A percentile compares a stretch with the other conserved stretches of the same genome.
Conservation (phyloP, 2,888 invertebrate genomes). For the Lottia scabra region DNA sequence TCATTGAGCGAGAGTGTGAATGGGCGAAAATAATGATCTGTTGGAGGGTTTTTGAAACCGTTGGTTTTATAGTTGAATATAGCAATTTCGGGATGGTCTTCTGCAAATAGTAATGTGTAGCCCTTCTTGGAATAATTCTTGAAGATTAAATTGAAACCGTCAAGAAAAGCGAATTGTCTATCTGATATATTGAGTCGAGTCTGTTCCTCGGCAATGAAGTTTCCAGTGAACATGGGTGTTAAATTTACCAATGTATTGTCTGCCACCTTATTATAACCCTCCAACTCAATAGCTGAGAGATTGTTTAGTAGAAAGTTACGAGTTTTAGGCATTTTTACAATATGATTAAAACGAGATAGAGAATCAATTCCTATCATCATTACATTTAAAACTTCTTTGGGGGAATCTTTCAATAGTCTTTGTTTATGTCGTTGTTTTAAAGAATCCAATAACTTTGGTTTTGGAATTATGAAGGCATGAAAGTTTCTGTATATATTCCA, state of each 20-base stretch:
- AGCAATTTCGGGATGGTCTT: conserved; percentile 83
- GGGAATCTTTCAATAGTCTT: neutral
- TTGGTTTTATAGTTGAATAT: conserved; percentile 83
- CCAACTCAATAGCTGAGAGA: conserved; percentile 80
- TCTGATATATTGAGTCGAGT: neutral
- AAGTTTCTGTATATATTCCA: conserved; percentile 36
- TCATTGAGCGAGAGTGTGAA: conserved; percentile 75
- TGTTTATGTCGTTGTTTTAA: neutral
- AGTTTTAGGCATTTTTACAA: conserved; percentile 83
- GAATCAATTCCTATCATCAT: conserved; percentile 86
- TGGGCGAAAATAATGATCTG: conserved; percentile 85
- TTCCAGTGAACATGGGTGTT: conserved; percentile 78
- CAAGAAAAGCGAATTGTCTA: conserved; percentile 6
- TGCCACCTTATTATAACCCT: conserved; percentile 92
- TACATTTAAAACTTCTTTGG: conserved; percentile 74
- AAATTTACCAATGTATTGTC: conserved; percentile 91
- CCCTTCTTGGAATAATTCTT: conserved; percentile 80
- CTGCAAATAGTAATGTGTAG: conserved; percentile 82
- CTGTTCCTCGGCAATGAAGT: conserved; percentile 34
- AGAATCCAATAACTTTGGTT: conserved; percentile 1
- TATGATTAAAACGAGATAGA: conserved; percentile 85
- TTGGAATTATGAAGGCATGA: conserved; percentile 34
- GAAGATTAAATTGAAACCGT: conserved; percentile 82
- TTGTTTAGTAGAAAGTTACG: conserved; percentile 74
- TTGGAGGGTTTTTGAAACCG: conserved; percentile 81